Base-by-base conservation (phyloP, 2,888 invertebrate species). In the Pterobdella sp. region DNA sequence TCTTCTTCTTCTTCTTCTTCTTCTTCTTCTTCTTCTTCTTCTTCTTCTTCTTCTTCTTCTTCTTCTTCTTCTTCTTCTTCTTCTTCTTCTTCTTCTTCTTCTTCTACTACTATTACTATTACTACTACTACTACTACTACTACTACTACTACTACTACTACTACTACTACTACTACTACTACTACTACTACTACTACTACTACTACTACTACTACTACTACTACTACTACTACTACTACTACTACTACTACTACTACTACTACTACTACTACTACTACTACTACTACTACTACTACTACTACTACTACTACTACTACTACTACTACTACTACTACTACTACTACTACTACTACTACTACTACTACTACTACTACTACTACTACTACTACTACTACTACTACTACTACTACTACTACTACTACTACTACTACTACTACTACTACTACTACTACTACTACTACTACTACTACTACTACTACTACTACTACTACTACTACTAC, bases 171-270 rank as follows among this genome's bases (percentile, higher is more conserved):
- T 65, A n/a, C 26, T 65, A 26, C 26, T 65, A n/a, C 26, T 26
- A n/a, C 18, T 65, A 65, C 26, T 65, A n/a, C 18, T 65, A 26
- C 26, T 26, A 65, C 26, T 65, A n/a, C 29, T 65, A 65, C 26
- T 0, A 65, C 29, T n/a, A n/a, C 29, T n/a, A n/a, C 29, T 65
- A 26, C n/a, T 65, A 65, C 1, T 70, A 63, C 66, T 70, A 70
- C 70, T 70, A 70, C 1, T 70, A 70, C 66, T 70, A 63, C 1
- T 70, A 70, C 0, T 70, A 70, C 70, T 70, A 70, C 70, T 70
- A 70, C 1, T 70, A 70, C 65, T 65, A 65, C 65, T 65, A 65
- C 65, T 65, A 65, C 65, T 65, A 26, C 65, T 65, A 65, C 65
- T 65, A 65, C 65, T 65, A 26, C 65, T 65, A 65, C 65, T 65